Evolutionary conservation across 2,113 vertebrate genomes (phyloP).

Genomic region (Chloebia gouldiae): DNA sequence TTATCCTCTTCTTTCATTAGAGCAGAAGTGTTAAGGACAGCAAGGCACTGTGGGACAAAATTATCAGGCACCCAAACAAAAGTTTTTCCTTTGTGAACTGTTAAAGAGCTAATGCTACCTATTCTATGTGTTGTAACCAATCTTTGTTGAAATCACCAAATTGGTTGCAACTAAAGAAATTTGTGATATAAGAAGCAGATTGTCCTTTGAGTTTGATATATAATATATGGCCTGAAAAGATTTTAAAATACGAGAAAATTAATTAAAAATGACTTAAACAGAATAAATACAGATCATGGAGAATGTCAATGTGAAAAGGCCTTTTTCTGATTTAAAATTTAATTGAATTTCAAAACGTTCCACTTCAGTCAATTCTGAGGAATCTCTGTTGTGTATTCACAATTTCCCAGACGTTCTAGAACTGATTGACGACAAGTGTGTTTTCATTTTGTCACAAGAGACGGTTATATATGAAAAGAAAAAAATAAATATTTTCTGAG

Average conservation of each 20-base stretch:
- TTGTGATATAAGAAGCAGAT: background rate
- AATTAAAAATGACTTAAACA: background rate
- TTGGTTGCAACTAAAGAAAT: background rate
- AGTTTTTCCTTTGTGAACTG: background rate
- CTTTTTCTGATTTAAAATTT: background rate
- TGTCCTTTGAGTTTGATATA: background rate
- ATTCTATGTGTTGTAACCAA: background rate
- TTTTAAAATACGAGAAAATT: background rate
- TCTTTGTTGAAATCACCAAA: background rate
- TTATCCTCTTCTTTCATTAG: background rate
- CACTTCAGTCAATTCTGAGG: background rate
- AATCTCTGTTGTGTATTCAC: background rate
- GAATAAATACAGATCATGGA: background rate
- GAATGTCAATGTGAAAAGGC: background rate
- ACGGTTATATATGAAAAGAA: background rate
- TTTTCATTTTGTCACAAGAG: slow-evolving; percentile 2
- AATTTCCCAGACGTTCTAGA: background rate
- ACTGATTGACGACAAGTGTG: background rate
- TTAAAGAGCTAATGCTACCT: background rate
- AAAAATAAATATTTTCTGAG: background rate
- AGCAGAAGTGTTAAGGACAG: background rate
- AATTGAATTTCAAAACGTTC: slow-evolving; percentile 5
- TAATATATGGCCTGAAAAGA: background rate
- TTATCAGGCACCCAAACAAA: background rate
- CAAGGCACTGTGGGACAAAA: background rate